Base-by-base conservation (phyloP, 2,113 vertebrate genomes). In the Hystrix brachyura region DNA sequence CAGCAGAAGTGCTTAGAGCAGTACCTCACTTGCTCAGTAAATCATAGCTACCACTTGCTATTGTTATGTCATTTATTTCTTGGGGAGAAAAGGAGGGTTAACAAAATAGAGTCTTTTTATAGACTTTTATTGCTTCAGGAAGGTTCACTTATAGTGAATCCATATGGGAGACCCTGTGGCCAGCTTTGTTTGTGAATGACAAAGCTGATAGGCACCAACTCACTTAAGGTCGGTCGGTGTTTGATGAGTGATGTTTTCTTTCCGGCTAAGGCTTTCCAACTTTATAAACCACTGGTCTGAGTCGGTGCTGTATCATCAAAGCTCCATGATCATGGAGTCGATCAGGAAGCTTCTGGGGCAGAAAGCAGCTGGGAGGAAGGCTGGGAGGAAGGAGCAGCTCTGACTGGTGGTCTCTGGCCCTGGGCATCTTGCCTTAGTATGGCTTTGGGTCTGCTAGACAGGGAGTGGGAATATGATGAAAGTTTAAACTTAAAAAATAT, bases 141-240 rank as follows among this genome's bases (percentile, higher is more conserved):
- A 67, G 43, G 29, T 79, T 62, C n/a, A 43, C 8, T 74, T 71
- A 25, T 67, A 71, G 7, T 85, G 43, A 82, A 43, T 48, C 17
- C 1, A 0, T 6, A 0, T 13, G 65, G 48, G 23, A 64, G n/a
- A n/a, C 38, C n/a, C 53, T 76, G 0, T n/a, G 23, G 18, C 43
- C 21, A 18, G 57, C 27, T 3, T 0, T 25, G 10, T 43, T n/a
- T 38, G 38, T 38, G 71, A 74, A 62, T 34, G n/a, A 19, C 15
- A 29, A 59, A 51, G 51, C 62, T n/a, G 76, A 23, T 32, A 5
- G 48, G 25, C n/a, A n/a, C 91, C 48, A 15, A 38, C 38, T 23
- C 4, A 11, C n/a, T 15, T 34, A 3, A 27, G 13, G 17, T 38
- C 4, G 34, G 38, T 38, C 38, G 25, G 29, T 69, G 2, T 83